These are phyloP conservation scores for Ciconia maguari DNA, from an alignment of 2,113 vertebrate genomes.

Conservation along the genomic window DNA sequence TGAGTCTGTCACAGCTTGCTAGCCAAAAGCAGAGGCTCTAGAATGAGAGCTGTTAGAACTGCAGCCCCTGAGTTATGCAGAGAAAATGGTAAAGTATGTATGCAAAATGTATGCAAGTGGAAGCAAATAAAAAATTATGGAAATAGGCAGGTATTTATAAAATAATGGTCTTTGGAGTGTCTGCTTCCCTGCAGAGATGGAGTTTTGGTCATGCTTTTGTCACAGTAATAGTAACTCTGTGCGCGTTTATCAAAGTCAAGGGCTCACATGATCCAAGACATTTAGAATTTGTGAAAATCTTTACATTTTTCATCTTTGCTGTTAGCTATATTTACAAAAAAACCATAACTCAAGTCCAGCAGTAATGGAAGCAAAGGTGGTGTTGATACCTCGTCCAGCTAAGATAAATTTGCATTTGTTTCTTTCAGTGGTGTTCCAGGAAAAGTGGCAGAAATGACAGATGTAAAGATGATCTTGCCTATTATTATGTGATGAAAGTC, in stretches of 20 bases:
- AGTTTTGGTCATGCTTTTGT: neutral
- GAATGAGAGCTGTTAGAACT: neutral
- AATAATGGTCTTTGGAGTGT: neutral
- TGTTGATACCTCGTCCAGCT: neutral
- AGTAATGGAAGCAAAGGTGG: neutral
- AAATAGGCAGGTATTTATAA: neutral
- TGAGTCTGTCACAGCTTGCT: neutral
- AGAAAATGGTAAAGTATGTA: neutral
- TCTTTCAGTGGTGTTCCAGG: neutral
- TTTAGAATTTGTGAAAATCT: neutral
- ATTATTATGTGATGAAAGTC: neutral
- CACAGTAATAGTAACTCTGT: neutral
- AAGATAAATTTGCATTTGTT: neutral
- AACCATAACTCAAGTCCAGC: neutral
- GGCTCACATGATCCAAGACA: neutral
- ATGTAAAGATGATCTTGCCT: neutral
- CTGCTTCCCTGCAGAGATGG: neutral
- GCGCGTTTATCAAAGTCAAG: neutral
- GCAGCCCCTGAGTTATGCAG: neutral
- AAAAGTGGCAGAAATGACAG: neutral
- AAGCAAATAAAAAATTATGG: neutral
- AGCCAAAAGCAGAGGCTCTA: neutral
- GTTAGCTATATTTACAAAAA: neutral
- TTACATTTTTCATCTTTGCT: neutral
- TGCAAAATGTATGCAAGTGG: neutral